These are phyloP conservation scores for Chloropsis cyanopogon DNA, from an alignment of 2,113 vertebrate species.

Conservation along the genomic window DNA sequence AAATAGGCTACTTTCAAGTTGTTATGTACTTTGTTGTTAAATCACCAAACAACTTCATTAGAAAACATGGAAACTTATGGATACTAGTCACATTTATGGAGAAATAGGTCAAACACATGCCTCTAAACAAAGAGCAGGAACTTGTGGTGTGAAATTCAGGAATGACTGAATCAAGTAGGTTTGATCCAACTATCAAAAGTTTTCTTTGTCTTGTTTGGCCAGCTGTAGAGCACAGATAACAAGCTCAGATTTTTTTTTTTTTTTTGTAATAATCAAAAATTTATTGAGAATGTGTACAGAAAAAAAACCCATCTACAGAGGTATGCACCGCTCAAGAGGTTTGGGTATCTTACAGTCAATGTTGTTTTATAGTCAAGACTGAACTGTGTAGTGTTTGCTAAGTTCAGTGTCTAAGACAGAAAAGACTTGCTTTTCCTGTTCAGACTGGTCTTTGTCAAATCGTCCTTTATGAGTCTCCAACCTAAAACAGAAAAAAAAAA, in stretches of 20 bases:
- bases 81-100: background rate
- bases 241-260: background rate
- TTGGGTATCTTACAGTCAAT: background rate
- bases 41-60: background rate
- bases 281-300: slow-evolving; percentile 70
- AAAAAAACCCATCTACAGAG: slow-evolving; percentile 49
- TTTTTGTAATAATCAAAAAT: slow-evolving; percentile 64
- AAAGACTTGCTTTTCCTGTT: slow-evolving; percentile 47
- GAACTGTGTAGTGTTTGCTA: slow-evolving; percentile 13
- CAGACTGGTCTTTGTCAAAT: slow-evolving; percentile 49
- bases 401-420: slow-evolving; percentile 33
- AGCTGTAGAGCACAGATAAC: background rate
- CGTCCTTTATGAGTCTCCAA: slow-evolving; percentile 67
- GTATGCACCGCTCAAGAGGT: background rate
- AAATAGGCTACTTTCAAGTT: background rate
- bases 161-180: background rate
- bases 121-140: background rate
- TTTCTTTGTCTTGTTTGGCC: background rate
- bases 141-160: background rate
- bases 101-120: background rate
- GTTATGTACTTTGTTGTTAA: background rate
- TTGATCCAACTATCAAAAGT: background rate
- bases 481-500: slow-evolving; percentile 64
- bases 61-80: background rate
- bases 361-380: slow-evolving; percentile 28